phyloP scores from a whole-genome alignment of 2,888 invertebrate species.

The Drosophila phalerata region DNA sequence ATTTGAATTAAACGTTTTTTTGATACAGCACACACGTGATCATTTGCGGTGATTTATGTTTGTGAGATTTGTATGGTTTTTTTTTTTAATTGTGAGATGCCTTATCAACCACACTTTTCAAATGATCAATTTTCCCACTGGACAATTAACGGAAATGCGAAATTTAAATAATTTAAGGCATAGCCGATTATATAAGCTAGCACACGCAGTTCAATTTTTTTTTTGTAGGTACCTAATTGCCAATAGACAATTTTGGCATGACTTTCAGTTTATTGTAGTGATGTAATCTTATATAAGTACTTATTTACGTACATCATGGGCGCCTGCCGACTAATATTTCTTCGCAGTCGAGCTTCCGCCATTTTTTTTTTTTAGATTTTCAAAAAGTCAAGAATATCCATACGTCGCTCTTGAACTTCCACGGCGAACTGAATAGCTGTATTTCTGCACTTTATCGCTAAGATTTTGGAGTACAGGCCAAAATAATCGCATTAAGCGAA shows the following conservation, averaged over 20 bases:
- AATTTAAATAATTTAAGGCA: conserved; percentile 66
- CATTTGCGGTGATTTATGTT: conserved; percentile 68
- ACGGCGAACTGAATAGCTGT: conserved; percentile 43
- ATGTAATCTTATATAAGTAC: conserved; percentile 11
- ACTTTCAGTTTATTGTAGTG: conserved; percentile 30
- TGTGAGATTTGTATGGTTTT: conserved; percentile 10
- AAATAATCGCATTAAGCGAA: conserved; percentile 51
- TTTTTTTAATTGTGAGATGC: conserved; percentile 34
- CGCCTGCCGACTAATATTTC: conserved; percentile 76
- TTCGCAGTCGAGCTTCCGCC: conserved; percentile 79
- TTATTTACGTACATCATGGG: conserved; percentile 76
- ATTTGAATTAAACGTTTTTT: conserved; percentile 47
- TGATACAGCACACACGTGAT: conserved; percentile 61
- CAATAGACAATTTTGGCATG: conserved; percentile 31
- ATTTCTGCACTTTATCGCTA: conserved; percentile 13
- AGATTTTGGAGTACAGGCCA: conserved; percentile 32
- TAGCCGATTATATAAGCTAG: conserved; percentile 57
- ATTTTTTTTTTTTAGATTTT: conserved; percentile 44
- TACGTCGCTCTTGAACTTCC: conserved; percentile 43
- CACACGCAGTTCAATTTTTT: conserved; percentile 26
- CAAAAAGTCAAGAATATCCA: conserved; percentile 34
- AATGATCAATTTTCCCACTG: conserved; percentile 41
- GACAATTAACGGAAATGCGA: conserved; percentile 73
- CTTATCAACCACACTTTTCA: conserved; percentile 24
- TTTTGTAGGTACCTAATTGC: conserved; percentile 28